Evolutionary conservation across 2,888 invertebrate genomes (phyloP).

Genomic region (Drosophila peninsularis): DNA sequence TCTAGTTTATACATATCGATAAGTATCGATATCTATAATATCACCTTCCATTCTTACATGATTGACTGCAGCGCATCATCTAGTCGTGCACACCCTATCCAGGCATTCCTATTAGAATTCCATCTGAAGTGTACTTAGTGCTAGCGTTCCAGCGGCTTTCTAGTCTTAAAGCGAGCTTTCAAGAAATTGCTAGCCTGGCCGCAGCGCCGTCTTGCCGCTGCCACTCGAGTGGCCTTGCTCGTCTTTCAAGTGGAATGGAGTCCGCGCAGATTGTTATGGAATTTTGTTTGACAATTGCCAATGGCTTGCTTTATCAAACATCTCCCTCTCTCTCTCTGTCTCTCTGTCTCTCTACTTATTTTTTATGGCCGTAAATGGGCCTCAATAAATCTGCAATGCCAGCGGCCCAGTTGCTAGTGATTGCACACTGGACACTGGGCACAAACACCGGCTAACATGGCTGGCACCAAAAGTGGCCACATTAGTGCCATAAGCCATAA

Average conservation of each 20-base stretch:
- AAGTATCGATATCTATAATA: too few relatives aligned
- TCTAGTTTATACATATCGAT: too few relatives aligned
- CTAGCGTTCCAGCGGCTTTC: conserved; percentile 23
- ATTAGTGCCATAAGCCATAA: conserved; percentile 71
- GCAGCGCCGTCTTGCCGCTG: conserved; percentile 26
- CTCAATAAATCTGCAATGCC: conserved; percentile 55
- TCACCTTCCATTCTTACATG: too few relatives aligned
- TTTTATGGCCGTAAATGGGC: conserved; percentile 60
- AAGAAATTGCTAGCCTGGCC: conserved; percentile 9
- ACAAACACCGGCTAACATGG: conserved; percentile 35
- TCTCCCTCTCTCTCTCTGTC: not conserved
- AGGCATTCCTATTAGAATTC: not conserved
- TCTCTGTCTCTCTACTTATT: not conserved
- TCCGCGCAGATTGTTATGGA: conserved; percentile 45
- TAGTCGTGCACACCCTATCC: too few relatives aligned
- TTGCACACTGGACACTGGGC: conserved; percentile 60
- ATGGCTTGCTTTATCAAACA: conserved; percentile 19
- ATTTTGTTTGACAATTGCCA: conserved; percentile 61
- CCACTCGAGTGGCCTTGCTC: conserved; percentile 28
- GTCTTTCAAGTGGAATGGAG: conserved; percentile 37
- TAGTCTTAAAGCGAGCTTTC: conserved; percentile 29
- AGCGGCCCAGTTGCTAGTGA: conserved; percentile 55
- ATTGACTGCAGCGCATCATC: too few relatives aligned
- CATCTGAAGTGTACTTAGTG: conserved; percentile 14
- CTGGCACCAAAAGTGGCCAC: conserved; percentile 65